Evolutionary conservation across 2,797 vertebrate genomes (phyloP).

Genomic region (Labeo calbasu): DNA sequence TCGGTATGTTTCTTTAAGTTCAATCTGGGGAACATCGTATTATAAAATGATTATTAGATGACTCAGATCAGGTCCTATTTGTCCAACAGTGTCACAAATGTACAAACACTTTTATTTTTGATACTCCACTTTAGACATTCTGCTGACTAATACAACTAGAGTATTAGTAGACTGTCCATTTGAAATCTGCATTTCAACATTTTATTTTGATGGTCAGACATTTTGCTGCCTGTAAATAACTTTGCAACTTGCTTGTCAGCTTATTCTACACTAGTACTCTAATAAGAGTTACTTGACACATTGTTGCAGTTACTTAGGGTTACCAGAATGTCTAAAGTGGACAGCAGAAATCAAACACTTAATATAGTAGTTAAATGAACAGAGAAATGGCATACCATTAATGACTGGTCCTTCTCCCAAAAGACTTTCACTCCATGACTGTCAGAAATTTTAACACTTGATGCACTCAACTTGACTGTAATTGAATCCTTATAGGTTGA

Average conservation of each 20-base stretch:
- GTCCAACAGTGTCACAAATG: neutral
- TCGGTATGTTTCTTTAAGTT: neutral
- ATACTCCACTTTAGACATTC: neutral
- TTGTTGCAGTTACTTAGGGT: neutral
- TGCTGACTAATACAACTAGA: neutral
- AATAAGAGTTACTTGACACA: neutral
- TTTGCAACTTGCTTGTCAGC: neutral
- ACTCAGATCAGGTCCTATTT: neutral
- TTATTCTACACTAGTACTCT: too few relatives aligned
- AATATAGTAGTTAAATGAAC: neutral
- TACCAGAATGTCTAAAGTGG: slow-evolving; percentile 29
- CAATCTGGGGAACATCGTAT: neutral
- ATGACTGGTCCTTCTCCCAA: neutral
- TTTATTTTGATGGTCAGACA: neutral
- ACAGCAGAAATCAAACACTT: neutral
- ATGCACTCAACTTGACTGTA: neutral
- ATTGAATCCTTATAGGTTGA: neutral
- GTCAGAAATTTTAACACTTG: neutral
- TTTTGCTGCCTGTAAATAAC: neutral
- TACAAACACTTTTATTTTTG: neutral
- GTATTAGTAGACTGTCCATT: too few relatives aligned
- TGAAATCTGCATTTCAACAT: too few relatives aligned
- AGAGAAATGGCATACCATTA: neutral
- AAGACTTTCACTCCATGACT: neutral
- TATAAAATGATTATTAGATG: neutral